Evolutionary conservation across 2,113 vertebrate species (phyloP), one percentile per base, ranked within the genome.

Genomic region (Microcebus lehilahytsara): DNA sequence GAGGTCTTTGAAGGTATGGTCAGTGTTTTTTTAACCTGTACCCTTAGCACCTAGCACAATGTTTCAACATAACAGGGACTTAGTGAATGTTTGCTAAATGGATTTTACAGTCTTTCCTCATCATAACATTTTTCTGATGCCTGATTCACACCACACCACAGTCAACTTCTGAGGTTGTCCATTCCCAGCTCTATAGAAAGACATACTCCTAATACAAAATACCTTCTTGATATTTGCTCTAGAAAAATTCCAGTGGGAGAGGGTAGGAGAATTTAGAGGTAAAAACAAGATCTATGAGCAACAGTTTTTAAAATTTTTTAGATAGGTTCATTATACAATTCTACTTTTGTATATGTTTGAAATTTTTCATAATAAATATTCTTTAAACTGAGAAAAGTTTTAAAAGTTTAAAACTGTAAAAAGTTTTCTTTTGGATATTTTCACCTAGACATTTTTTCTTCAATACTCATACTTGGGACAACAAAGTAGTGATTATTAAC

Each of bases 81-180:
- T 37, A 84, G 30, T 13, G 25, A 67, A 71, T 86, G n/a, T 91
- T 60, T 90, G 64, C 64, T 77, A 69, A 89, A 79, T 88, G 53
- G 37, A 79, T 67, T 93, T 85, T 83, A 72, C 1, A 58, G 40
- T 32, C 37, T 75, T 27, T 89, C 49, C 64, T 34, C 25, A 77
- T 74, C 58, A 58, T 90, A 86, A 72, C 40, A 91, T 81, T 92
- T 97, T 92, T 78, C 91, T 95, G 67, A 91, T 62, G 56, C n/a
- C 32, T 91, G 30, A 85, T 17, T 92, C 71, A 95, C 4, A 87
- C 69, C 46, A 85, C 8, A 8, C 30, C 90, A 86, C 7, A 78
- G 56, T 60, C 12, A 78, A 2, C 10, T 66, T 91, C 56, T 91
- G 32, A 17, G 37, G 23, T 19, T 96, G 34, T 49, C n/a, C 60